Percentiles rank a stretch among this genome's conserved stretches.
phyloP scores from a whole-genome alignment of 2,797 vertebrate genomes.

The Amniataba percoides region DNA sequence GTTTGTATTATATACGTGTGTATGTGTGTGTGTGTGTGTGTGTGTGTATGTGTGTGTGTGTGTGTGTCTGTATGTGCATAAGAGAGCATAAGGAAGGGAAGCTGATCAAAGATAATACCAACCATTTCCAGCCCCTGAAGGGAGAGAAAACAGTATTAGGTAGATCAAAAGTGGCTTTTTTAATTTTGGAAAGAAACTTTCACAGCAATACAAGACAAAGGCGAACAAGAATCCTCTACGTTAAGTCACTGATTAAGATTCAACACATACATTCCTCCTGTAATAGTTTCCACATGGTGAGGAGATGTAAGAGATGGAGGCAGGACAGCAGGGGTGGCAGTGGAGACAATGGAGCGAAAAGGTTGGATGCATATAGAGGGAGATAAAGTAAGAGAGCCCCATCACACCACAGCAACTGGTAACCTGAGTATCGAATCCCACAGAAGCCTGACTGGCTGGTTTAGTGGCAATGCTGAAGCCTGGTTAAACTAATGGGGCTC shows the following conservation, averaged over 20 bases:
- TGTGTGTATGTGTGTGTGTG: no score
- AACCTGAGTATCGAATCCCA: constrained; percentile 42
- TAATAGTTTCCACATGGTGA: constrained; percentile 88
- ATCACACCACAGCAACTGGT: constrained; percentile 57
- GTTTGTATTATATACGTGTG: constrained; percentile 38
- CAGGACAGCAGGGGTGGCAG: constrained; percentile 52
- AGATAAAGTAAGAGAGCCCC: constrained; percentile 48
- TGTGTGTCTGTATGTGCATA: constrained; percentile 18
- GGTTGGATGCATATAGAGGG: constrained; percentile 55
- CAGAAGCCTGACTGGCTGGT: constrained; percentile 42
- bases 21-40: no score
- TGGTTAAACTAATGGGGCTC: constrained; percentile 63
- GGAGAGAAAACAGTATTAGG: constrained; percentile 78
- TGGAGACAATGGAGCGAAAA: constrained; percentile 60
- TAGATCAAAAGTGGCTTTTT: constrained; percentile 77
- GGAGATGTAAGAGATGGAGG: constrained; percentile 63
- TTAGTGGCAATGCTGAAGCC: constrained; percentile 47
- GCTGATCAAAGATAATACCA: constrained; percentile 70
- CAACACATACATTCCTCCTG: constrained; percentile 84
- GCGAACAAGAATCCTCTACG: constrained; percentile 76
- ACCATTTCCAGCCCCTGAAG: constrained; percentile 72
- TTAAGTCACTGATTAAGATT: constrained; percentile 84
- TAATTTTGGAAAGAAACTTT: constrained; percentile 85
- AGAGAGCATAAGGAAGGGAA: constrained; percentile 51
- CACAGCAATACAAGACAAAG: constrained; percentile 81